phyloP scores from a whole-genome alignment of 2,797 vertebrate species.

The Allobates femoralis region DNA sequence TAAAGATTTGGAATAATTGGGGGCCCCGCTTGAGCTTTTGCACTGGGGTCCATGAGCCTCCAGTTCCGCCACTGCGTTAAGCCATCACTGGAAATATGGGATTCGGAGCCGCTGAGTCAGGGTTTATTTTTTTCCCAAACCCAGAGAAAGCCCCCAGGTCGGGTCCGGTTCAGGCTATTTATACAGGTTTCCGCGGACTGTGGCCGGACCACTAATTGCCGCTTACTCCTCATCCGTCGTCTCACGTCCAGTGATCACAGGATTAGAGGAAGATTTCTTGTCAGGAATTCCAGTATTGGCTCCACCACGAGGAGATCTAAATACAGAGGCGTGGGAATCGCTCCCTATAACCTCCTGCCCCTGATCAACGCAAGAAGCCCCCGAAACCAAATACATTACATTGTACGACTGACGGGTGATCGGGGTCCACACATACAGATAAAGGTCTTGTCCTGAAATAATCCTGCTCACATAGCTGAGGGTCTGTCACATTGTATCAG shows the following conservation, averaged over 20 bases:
- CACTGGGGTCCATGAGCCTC: too few species aligned
- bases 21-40: too few species aligned
- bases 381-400: not conserved
- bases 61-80: too few species aligned
- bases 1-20: too few species aligned
- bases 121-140: conserved; percentile 26
- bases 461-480: too few species aligned
- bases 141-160: conserved; percentile 13
- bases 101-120: conserved; percentile 30
- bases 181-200: conserved; percentile 62
- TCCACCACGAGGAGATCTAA: conserved; percentile 58
- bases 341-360: not conserved
- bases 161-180: conserved; percentile 66
- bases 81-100: not conserved
- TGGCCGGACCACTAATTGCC: conserved; percentile 67
- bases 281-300: conserved; percentile 65
- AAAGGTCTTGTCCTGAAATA: not conserved
- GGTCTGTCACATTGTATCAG: not conserved
- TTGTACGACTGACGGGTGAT: not conserved
- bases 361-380: not conserved
- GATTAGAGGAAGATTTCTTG: conserved; percentile 42
- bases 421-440: not conserved
- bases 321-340: conserved; percentile 40
- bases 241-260: conserved; percentile 66
- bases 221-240: conserved; percentile 65